phyloP scores from a whole-genome alignment of 1,140 invertebrate species.

The Hirudo medicinalis region DNA sequence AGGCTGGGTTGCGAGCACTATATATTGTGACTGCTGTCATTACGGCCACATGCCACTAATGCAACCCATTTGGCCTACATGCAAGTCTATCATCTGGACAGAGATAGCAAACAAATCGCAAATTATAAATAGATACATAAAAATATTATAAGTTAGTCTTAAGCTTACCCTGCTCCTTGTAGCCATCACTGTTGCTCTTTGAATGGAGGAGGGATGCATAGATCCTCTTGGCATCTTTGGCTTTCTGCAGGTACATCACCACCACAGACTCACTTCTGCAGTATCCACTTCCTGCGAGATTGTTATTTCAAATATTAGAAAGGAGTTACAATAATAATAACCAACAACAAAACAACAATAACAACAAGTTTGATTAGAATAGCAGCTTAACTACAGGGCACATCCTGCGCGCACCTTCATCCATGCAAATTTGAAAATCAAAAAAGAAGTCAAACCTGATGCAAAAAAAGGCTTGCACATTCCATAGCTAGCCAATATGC shows the following conservation, averaged over 20 bases:
- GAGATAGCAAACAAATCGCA: too few relatives aligned
- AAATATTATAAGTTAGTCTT: too few relatives aligned
- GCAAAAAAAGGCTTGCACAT: constrained; percentile 84
- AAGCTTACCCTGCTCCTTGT: constrained; percentile 52
- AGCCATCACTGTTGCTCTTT: constrained; percentile 76
- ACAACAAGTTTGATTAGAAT: neutral
- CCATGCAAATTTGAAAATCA: neutral
- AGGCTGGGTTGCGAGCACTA: too few relatives aligned
- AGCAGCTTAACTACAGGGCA: neutral
- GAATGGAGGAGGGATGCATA: constrained; percentile 75
- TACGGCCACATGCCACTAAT: too few relatives aligned
- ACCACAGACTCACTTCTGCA: constrained; percentile 76
- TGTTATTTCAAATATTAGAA: constrained; percentile 14
- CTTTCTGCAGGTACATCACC: constrained; percentile 65
- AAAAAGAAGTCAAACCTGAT: constrained; percentile 45
- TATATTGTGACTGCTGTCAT: too few relatives aligned
- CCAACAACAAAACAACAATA: neutral
- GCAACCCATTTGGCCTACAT: too few relatives aligned
- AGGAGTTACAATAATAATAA: too few relatives aligned
- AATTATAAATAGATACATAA: too few relatives aligned
- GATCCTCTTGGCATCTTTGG: constrained; percentile 56
- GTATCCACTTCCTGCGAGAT: constrained; percentile 60
- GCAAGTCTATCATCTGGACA: too few relatives aligned
- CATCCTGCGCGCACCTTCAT: too few relatives aligned
- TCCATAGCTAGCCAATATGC: constrained; percentile 77